These are phyloP conservation scores for Idris sp. DNA, from an alignment of 1,140 invertebrate species.

Conservation along the genomic window DNA sequence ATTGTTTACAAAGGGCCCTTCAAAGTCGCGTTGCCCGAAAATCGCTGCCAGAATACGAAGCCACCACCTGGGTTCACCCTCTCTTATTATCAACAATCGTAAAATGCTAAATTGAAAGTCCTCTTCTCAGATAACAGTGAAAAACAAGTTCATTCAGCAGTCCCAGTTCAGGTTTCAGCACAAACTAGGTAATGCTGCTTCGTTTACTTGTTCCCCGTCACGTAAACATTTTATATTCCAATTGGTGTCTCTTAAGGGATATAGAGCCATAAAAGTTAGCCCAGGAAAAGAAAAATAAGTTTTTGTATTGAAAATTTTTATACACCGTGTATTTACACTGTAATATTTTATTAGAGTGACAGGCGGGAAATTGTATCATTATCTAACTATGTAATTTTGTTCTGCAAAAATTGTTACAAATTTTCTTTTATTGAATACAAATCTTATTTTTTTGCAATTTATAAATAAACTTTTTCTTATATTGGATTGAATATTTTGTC, in stretches of 20 bases:
- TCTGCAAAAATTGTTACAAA: too few species aligned
- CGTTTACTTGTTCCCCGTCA: conserved; percentile 17
- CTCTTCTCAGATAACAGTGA: conserved; percentile 59
- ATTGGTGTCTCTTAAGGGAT: conserved; percentile 40
- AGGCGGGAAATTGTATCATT: conserved; percentile 8
- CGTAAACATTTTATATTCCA: conserved; percentile 60
- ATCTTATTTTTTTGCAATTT: too few species aligned
- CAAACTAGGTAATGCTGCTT: conserved; percentile 43
- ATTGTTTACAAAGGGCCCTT: conserved; percentile 77
- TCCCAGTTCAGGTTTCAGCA: too few species aligned
- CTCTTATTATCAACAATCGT: conserved; percentile 79
- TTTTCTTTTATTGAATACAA: too few species aligned
- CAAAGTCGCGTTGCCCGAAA: conserved; percentile 65
- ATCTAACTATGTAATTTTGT: conserved; percentile 13
- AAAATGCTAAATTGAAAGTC: conserved; percentile 78
- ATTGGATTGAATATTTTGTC: too few species aligned
- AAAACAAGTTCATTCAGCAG: too few species aligned
- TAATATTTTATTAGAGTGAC: conserved; percentile 43
- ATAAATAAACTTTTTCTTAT: too few species aligned
- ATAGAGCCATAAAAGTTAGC: conserved; percentile 45
- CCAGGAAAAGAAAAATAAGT: conserved; percentile 17
- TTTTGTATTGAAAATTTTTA: conserved; percentile 31
- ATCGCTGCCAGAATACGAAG: conserved; percentile 69
- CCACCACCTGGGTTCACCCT: conserved; percentile 72
- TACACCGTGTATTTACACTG: conserved; percentile 34